A percentile compares a stretch with the other conserved stretches of the same genome.
These are phyloP conservation scores for Tamandua tetradactyla DNA, from an alignment of 2,797 vertebrate genomes.

Conservation along the genomic window DNA sequence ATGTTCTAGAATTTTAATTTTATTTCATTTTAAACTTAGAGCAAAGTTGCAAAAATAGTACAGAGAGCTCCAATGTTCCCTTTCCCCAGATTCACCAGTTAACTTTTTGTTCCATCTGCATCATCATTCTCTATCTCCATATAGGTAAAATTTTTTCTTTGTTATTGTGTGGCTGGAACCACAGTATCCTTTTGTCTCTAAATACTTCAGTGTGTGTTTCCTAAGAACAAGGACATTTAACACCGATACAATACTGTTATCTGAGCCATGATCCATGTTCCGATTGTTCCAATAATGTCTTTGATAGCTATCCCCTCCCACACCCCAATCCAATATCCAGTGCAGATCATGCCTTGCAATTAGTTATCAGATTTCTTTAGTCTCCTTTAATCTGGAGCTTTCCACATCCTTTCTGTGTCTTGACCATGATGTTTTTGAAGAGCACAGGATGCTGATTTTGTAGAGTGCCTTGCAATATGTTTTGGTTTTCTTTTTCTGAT, in stretches of 20 bases:
- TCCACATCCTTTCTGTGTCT: neutral
- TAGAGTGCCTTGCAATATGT: neutral
- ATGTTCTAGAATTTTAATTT: neutral
- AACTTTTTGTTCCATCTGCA: neutral
- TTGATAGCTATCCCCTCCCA: neutral
- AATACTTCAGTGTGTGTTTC: neutral
- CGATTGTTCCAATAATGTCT: neutral
- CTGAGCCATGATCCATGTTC: neutral
- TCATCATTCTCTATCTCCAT: neutral
- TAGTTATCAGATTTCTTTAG: neutral
- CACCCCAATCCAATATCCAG: too few relatives aligned
- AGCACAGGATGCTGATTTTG: neutral
- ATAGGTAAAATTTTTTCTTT: neutral
- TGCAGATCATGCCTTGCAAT: neutral
- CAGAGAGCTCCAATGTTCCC: neutral
- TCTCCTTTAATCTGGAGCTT: neutral
- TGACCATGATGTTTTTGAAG: conserved; percentile 18
- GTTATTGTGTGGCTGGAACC: neutral
- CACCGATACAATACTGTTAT: neutral
- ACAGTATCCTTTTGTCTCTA: neutral
- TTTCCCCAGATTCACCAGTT: neutral
- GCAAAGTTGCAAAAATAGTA: neutral
- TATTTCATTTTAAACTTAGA: conserved; percentile 9
- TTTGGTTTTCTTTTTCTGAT: neutral
- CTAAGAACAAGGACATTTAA: neutral